Base-by-base conservation (phyloP, 35 echinoderm and acorn worm genomes). In the Acanthaster planci region DNA sequence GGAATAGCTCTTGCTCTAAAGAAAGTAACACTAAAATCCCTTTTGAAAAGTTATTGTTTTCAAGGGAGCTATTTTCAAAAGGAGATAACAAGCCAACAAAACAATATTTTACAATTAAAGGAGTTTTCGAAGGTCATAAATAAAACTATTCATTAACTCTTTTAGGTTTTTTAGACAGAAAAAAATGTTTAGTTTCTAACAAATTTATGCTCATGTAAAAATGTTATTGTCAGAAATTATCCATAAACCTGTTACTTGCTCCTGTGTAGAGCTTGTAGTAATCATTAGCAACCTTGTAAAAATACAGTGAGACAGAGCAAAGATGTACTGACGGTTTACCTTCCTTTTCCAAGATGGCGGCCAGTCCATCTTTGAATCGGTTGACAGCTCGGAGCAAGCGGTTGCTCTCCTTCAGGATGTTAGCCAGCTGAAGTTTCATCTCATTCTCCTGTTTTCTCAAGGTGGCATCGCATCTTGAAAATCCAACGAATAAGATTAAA, bases 321-420 rank as follows among this genome's bases (percentile, higher is more conserved):
- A 50, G 30, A 1, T 47, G 22, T 18, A 26, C 17, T 27, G 36
- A 31, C 2, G 16, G 10, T 18, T 52, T 77, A 99, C 96, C 90
- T 89, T 99, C 96, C 82, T 93, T 99, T 37, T 99, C 96, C 77
- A 99, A 78, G 1, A 99, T 80, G 18, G 37, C 52, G 22, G 89
- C 89, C 22, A 94, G 56, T 55, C 88, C 90, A 2, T 99, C 96
- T 67, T 99, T 99, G 78, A 99, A 99, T 60, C 92, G 83, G 55
- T 99, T 99, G 60, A 99, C 76, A 17, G 96, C 80, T 57, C 96
- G 76, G 35, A 94, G 87, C 0, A 99, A 82, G 56, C 88, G 82
- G 39, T 89, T 36, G 29, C 92, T 93, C 32, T 94, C 96, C 55
- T 94, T 91, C 60, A 94, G 87, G 38, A 99, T 94, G 39, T 78